phyloP scores from a whole-genome alignment of 2,113 vertebrate species.

The Rhadina sibilatrix region DNA sequence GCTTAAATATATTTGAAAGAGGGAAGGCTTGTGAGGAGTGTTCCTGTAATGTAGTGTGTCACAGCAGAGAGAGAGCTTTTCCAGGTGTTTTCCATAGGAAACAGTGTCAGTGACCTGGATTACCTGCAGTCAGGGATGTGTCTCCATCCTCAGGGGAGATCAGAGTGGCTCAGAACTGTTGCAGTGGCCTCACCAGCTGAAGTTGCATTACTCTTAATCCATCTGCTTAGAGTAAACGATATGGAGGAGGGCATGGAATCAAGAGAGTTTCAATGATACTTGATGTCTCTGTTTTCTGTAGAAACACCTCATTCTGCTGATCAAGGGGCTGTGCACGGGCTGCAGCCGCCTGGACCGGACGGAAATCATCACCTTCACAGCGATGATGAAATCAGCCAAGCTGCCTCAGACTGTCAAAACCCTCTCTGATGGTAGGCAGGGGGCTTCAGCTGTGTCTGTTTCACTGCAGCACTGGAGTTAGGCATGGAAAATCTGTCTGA shows the following conservation, averaged over 20 bases:
- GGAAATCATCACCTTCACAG: constrained; percentile 98
- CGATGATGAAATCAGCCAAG: constrained; percentile 99
- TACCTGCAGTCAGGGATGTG: background rate
- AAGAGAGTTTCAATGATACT: background rate
- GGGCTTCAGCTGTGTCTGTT: background rate
- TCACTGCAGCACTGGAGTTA: background rate
- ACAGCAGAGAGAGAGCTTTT: background rate
- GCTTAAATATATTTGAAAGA: background rate
- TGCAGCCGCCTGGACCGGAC: constrained; percentile 96
- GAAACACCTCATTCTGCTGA: constrained; percentile 98
- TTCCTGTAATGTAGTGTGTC: background rate
- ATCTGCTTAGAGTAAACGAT: background rate
- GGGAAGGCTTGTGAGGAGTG: background rate
- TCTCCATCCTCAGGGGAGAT: background rate
- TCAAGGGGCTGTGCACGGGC: constrained; percentile 97
- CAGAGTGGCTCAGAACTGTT: background rate
- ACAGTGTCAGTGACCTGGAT: background rate
- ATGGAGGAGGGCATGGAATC: accelerated
- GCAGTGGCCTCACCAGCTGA: background rate
- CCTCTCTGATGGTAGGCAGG: constrained; percentile 90
- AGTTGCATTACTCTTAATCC: background rate
- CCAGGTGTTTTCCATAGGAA: background rate
- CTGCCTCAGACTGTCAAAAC: constrained; percentile 97
- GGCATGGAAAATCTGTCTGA: background rate
- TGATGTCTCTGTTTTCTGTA: constrained; percentile 42